phyloP scores from a whole-genome alignment of 92 coral and sea anemone species.

The Phenganax subtilis region DNA sequence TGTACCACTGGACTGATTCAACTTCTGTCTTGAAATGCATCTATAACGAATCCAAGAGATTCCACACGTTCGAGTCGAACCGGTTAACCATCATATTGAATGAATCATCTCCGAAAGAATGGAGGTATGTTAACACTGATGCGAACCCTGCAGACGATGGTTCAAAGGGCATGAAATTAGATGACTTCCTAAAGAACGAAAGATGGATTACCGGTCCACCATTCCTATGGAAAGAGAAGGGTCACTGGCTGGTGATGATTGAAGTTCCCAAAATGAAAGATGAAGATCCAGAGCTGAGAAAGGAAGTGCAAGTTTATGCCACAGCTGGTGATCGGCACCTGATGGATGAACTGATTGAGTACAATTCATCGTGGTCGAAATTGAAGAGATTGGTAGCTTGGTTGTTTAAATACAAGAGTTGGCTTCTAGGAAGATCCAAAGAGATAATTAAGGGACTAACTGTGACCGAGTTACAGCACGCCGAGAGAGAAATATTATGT shows the following conservation, averaged over 20 bases:
- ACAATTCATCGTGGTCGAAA: slow-evolving; percentile 56
- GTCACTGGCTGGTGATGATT: slow-evolving; percentile 45
- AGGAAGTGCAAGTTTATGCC: slow-evolving; percentile 47
- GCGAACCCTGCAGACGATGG: slow-evolving; percentile 54
- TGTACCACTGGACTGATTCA: slow-evolving; percentile 47
- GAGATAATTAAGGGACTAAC: slow-evolving; percentile 21
- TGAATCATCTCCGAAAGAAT: slow-evolving; percentile 35
- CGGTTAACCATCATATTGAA: slow-evolving; percentile 50
- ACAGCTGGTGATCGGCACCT: slow-evolving; percentile 6
- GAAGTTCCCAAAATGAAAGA: slow-evolving; percentile 37
- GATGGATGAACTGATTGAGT: slow-evolving; percentile 44
- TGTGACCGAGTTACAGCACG: slow-evolving; percentile 40
- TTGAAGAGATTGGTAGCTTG: slow-evolving; percentile 52
- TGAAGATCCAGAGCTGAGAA: slow-evolving; percentile 55
- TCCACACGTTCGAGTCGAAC: slow-evolving; percentile 57
- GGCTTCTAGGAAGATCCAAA: neutral
- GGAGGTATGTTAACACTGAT: slow-evolving; percentile 49
- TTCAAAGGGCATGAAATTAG: slow-evolving; percentile 47
- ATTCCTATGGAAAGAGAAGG: slow-evolving; percentile 49
- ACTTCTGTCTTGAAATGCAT: slow-evolving; percentile 43
- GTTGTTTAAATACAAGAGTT: slow-evolving; percentile 51
- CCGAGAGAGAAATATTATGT: slow-evolving; percentile 36
- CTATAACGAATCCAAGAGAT: slow-evolving; percentile 34
- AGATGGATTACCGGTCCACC: slow-evolving; percentile 51
- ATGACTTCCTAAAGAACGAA: slow-evolving; percentile 44